Evolutionary conservation across 2,113 vertebrate species (phyloP), one percentile per base, ranked within the genome.

Genomic region (Promerops cafer): DNA sequence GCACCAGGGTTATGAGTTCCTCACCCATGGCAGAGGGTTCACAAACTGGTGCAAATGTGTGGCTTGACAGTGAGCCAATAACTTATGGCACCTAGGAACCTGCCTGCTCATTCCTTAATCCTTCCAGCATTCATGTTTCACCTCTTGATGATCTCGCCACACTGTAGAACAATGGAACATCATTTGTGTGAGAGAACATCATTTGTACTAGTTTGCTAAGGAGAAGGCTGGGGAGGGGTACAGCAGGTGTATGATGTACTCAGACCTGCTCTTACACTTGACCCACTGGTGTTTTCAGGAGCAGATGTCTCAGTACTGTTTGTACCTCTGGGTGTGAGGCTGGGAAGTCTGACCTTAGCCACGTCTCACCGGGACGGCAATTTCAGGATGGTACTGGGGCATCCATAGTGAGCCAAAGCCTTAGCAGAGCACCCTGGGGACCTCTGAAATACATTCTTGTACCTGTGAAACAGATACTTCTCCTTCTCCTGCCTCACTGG

Each of bases 181-280:
- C 17, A 7, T 53, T 64, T 70, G 2, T 35, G 4, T 20, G 20
- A 3, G 35, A 59, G 2, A 1, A n/a, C n/a, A n/a, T n/a, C n/a
- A n/a, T n/a, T n/a, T n/a, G n/a, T 15, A 4, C 7, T 47, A 1
- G 2, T 56, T 86, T 64, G 26, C 16, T n/a, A 28, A 74, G 54
- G 63, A 50, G 39, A 11, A 63, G 28, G 9, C 0, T 66, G 39
- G 22, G 13, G n/a, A 52, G 57, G 26, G 14, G 24, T 42, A 3
- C 7, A 30, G 42, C 18, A 33, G 39, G 19, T 74, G 4, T 31
- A 0, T 66, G 63, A 21, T 54, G 28, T 15, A 18, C 26, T 76
- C 54, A 6, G 16, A 15, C 37, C 50, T 76, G 37, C 57, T 82
- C 21, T 60, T 26, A 28, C 14, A 8, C 24, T 61, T 78, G 56